phyloP scores from a whole-genome alignment of 1,140 invertebrate species.

The Brachionus plicatilis region DNA sequence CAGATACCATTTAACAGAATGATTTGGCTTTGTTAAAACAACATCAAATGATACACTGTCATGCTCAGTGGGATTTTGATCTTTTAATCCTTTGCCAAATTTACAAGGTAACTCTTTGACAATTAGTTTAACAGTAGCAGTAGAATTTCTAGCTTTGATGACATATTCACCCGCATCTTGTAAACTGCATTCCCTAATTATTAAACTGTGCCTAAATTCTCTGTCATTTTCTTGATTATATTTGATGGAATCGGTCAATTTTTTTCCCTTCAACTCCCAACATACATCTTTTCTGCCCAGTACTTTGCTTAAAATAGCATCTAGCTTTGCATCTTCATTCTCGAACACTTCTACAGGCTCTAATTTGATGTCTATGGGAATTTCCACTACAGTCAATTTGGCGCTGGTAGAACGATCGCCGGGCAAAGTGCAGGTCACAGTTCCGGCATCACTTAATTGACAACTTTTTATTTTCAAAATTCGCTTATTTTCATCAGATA shows the following conservation, averaged over 20 bases:
- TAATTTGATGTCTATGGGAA: conserved; percentile 30
- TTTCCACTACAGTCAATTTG: conserved; percentile 18
- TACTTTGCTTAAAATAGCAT: conserved; percentile 10
- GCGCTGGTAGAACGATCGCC: not conserved
- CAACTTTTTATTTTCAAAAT: conserved; percentile 19
- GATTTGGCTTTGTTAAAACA: conserved; percentile 25
- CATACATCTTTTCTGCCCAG: conserved; percentile 6
- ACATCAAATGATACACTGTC: conserved; percentile 17
- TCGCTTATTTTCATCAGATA: not conserved
- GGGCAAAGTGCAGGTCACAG: conserved; percentile 6
- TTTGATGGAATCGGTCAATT: conserved; percentile 13
- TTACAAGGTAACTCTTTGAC: conserved; percentile 41
- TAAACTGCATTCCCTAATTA: conserved; percentile 16
- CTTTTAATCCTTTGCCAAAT: not conserved
- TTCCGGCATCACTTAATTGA: conserved; percentile 8
- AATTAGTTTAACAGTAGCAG: conserved; percentile 25
- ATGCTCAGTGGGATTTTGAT: conserved; percentile 27
- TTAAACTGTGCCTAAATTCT: not conserved
- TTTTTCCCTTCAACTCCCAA: not conserved
- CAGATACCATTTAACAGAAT: conserved; percentile 34
- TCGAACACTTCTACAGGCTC: conserved; percentile 35
- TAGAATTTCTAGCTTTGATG: conserved; percentile 31
- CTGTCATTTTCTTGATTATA: conserved; percentile 21
- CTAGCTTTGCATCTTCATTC: conserved; percentile 15
- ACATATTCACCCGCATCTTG: conserved; percentile 42